Conservation (phyloP, 1,140 invertebrate species). For the Brachionus angularis region DNA sequence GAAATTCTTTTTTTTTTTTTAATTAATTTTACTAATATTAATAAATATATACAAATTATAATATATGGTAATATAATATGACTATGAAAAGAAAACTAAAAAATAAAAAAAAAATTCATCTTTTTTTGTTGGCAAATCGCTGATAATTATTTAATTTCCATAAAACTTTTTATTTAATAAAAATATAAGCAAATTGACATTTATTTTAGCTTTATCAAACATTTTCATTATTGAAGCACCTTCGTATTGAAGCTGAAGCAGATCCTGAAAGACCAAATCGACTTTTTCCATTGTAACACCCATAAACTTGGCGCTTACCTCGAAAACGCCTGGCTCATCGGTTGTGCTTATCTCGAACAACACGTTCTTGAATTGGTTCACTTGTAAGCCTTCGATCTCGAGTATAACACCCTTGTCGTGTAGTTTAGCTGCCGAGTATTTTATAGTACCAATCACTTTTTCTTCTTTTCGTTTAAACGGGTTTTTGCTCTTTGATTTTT, state of each 20-base stretch:
- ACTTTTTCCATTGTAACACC: conserved; percentile 73
- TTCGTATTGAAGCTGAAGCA: conserved; percentile 74
- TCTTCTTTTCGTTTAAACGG: conserved; percentile 45
- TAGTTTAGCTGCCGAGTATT: conserved; percentile 69
- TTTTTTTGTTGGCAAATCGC: no score
- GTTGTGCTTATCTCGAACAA: conserved; percentile 72
- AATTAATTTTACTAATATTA: no score
- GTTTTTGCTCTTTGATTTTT: conserved; percentile 43
- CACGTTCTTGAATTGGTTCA: conserved; percentile 68
- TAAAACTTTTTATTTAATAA: conserved; percentile 76
- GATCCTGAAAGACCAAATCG: conserved; percentile 68
- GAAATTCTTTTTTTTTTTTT: no score
- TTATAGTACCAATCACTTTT: conserved; percentile 62
- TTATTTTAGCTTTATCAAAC: conserved; percentile 73
- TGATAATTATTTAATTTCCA: conserved; percentile 62
- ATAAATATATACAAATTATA: no score
- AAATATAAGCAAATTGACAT: conserved; percentile 72
- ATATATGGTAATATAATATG: no score
- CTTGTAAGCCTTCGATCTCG: conserved; percentile 67
- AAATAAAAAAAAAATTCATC: no score
- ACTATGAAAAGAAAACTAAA: no score
- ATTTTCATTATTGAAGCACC: conserved; percentile 72
- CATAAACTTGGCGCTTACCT: conserved; percentile 72
- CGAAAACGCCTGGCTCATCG: conserved; percentile 67
- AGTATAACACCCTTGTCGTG: conserved; percentile 71